Conservation (phyloP, 2,888 invertebrate genomes). For the Drosophila affinis region DNA sequence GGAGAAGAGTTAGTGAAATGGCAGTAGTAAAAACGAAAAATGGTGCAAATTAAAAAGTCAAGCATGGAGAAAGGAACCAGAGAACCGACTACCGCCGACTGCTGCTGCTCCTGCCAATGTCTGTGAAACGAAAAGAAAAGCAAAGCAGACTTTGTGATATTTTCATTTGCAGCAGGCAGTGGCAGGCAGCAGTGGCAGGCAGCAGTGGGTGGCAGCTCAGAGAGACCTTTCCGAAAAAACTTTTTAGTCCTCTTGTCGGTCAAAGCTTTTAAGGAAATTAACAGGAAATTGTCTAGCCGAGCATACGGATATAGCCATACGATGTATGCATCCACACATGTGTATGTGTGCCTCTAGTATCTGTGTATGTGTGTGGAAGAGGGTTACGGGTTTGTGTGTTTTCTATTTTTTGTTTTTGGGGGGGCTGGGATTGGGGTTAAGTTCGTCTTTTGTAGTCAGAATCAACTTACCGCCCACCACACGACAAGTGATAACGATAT, state of each 20-base stretch:
- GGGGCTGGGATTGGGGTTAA: slow-evolving; percentile 50
- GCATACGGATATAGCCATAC: slow-evolving; percentile 61
- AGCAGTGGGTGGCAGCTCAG: background rate
- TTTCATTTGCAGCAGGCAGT: slow-evolving; percentile 65
- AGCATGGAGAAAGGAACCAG: slow-evolving; percentile 49
- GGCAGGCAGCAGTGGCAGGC: background rate
- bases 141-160: slow-evolving; percentile 74
- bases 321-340: background rate
- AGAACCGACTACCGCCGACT: slow-evolving; percentile 26
- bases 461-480: slow-evolving; percentile 91
- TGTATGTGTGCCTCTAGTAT: background rate
- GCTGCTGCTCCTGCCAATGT: background rate
- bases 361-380: background rate
- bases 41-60: slow-evolving; percentile 77
- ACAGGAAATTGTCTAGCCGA: slow-evolving; percentile 78
- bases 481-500: slow-evolving; percentile 92
- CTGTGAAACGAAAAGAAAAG: slow-evolving; percentile 17
- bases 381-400: slow-evolving; percentile 18
- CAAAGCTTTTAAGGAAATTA: slow-evolving; percentile 82
- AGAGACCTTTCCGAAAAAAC: slow-evolving; percentile 13
- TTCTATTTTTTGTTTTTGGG: background rate
- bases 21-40: slow-evolving; percentile 41
- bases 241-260: slow-evolving; percentile 42
- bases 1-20: slow-evolving; percentile 7
- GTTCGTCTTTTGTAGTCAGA: slow-evolving; percentile 44